These are phyloP conservation scores for Dynastes maya DNA, from an alignment of 2,888 invertebrate species.

Conservation along the genomic window DNA sequence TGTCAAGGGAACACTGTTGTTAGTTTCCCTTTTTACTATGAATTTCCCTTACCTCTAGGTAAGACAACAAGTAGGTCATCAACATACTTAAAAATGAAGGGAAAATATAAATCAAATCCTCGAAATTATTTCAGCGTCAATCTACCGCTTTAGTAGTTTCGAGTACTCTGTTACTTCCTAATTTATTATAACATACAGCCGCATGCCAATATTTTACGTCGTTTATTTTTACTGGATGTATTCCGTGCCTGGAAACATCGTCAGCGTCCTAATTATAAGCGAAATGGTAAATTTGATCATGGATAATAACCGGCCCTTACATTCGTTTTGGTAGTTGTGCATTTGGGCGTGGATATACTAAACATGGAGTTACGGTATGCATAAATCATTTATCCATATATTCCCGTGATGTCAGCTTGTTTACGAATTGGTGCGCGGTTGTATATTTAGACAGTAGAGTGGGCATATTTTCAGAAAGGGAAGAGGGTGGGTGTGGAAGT, in stretches of 20 bases:
- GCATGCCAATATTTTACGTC: too few relatives aligned
- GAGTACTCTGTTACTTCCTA: too few relatives aligned
- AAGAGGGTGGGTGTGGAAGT: background rate
- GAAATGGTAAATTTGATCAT: background rate
- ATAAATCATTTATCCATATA: slow-evolving; percentile 13
- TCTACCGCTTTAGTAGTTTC: too few relatives aligned
- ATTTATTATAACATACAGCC: too few relatives aligned
- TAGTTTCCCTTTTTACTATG: too few relatives aligned
- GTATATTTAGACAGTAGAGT: background rate
- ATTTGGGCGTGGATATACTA: slow-evolving; percentile 8
- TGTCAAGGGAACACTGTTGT: too few relatives aligned
- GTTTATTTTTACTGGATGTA: background rate
- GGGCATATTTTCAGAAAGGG: background rate
- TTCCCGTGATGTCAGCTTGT: background rate
- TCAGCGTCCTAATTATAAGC: background rate
- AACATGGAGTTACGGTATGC: background rate
- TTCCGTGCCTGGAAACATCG: background rate
- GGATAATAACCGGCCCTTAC: background rate
- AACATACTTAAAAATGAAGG: too few relatives aligned
- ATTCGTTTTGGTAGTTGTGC: background rate
- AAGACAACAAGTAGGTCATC: too few relatives aligned
- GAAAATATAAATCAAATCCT: too few relatives aligned
- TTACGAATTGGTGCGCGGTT: slow-evolving; percentile 9
- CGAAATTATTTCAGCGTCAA: too few relatives aligned
- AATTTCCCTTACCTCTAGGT: too few relatives aligned